These are phyloP conservation scores for Oreochromis aureus DNA, from an alignment of 2,113 vertebrate species.

Conservation along the genomic window DNA sequence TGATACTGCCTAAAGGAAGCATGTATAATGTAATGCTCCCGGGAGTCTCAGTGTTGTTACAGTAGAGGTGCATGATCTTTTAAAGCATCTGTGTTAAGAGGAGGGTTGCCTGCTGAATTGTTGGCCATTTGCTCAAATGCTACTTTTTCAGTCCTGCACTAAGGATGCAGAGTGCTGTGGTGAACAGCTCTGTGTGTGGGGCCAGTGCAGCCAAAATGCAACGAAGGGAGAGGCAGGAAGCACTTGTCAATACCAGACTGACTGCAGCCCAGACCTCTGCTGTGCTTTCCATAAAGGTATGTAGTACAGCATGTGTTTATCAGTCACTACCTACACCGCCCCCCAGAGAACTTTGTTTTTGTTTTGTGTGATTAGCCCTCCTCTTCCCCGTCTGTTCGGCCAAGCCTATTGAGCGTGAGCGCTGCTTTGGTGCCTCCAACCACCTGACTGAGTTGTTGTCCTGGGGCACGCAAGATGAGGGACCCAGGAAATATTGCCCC, in stretches of 20 bases:
- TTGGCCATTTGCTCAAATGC: background rate
- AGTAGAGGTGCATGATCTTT: background rate
- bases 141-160: slow-evolving; percentile 71
- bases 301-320: background rate
- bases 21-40: background rate
- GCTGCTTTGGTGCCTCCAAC: slow-evolving; percentile 79
- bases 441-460: slow-evolving; percentile 82
- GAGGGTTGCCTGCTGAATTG: background rate
- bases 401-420: slow-evolving; percentile 80
- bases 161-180: slow-evolving; percentile 85
- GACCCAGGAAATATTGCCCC: slow-evolving; percentile 82
- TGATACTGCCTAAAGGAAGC: background rate
- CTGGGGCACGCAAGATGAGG: slow-evolving; percentile 78
- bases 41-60: background rate
- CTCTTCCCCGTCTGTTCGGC: slow-evolving; percentile 86
- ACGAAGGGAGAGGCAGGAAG: slow-evolving; percentile 82
- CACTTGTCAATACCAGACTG: slow-evolving; percentile 83
- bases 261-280: slow-evolving; percentile 83
- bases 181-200: slow-evolving; percentile 87
- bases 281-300: slow-evolving; percentile 88
- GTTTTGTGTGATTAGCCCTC: slow-evolving; percentile 68
- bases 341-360: background rate
- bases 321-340: too few species aligned
- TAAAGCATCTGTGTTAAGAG: background rate
- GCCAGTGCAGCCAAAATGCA: slow-evolving; percentile 74